A percentile compares a stretch with the other conserved stretches of the same genome.
phyloP scores from a whole-genome alignment of 2,113 vertebrate species.

The Crypturellus undulatus region DNA sequence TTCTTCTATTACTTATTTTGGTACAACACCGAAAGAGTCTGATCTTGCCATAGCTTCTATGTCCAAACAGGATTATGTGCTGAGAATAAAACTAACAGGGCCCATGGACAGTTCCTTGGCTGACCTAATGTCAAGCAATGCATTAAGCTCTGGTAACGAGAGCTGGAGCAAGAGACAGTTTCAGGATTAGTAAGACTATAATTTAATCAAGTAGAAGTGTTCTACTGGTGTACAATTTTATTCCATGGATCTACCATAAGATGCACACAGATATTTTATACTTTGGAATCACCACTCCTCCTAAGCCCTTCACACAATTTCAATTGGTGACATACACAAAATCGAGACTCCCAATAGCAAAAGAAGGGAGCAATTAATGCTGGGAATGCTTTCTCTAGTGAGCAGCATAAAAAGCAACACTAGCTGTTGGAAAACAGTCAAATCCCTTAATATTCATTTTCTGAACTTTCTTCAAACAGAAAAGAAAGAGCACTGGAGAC shows the following conservation, averaged over 20 bases:
- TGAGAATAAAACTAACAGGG: not conserved
- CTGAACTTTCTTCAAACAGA: not conserved
- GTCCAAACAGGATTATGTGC: not conserved
- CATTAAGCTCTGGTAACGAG: not conserved
- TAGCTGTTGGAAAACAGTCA: not conserved
- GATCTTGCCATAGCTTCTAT: not conserved
- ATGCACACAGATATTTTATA: not conserved
- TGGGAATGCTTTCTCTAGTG: not conserved
- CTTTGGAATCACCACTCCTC: rapidly evolving
- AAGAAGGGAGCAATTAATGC: not conserved
- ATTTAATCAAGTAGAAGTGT: not conserved
- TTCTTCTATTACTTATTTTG: not conserved
- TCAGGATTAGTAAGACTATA: not conserved
- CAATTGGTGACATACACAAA: not conserved
- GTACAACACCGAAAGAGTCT: not conserved
- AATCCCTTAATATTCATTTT: not conserved
- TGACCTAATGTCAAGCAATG: not conserved
- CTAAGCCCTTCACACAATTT: not conserved
- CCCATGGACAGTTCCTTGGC: rapidly evolving
- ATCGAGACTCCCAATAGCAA: not conserved
- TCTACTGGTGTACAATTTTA: not conserved
- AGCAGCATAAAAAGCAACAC: not conserved
- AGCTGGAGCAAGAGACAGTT: not conserved
- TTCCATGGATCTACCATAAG: not conserved
- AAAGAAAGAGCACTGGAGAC: rapidly evolving